A percentile compares a stretch with the other conserved stretches of the same genome.
phyloP scores from a whole-genome alignment of 2,797 vertebrate species.

The Buphagus erythrorhynchus region DNA sequence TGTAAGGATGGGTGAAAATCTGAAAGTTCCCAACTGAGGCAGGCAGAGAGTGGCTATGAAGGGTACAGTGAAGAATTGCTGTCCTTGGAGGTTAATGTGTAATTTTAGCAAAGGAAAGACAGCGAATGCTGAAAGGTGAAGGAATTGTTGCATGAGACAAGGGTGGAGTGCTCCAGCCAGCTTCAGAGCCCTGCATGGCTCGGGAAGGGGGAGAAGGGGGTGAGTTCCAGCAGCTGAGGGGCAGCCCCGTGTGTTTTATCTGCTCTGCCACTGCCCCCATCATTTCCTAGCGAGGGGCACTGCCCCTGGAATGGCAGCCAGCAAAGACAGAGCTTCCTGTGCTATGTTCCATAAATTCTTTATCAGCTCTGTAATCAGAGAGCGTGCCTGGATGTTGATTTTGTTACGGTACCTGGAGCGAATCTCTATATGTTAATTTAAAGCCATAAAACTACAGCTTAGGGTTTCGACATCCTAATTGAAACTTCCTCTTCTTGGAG shows the following conservation, averaged over 20 bases:
- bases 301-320: slow-evolving; percentile 2
- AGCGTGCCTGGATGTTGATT: slow-evolving; percentile 64
- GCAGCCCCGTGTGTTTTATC: background rate
- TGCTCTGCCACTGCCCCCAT: background rate
- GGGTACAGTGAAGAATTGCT: background rate
- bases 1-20: background rate
- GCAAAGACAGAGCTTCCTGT: slow-evolving; percentile 56
- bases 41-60: background rate
- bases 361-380: slow-evolving; percentile 73
- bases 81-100: background rate
- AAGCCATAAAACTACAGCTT: slow-evolving; percentile 69
- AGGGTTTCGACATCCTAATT: slow-evolving; percentile 52
- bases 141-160: background rate
- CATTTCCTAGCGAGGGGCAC: background rate
- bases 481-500: slow-evolving; percentile 59
- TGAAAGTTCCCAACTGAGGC: background rate
- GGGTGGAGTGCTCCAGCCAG: background rate
- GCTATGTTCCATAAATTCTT: slow-evolving; percentile 43
- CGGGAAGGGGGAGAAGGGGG: background rate
- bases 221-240: background rate
- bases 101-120: background rate
- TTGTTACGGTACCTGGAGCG: slow-evolving; percentile 72
- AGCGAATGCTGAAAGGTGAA: background rate
- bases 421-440: slow-evolving; percentile 71
- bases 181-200: background rate